Evolutionary conservation across 2,888 invertebrate species (phyloP).

Genomic region (Limulus polyphemus): DNA sequence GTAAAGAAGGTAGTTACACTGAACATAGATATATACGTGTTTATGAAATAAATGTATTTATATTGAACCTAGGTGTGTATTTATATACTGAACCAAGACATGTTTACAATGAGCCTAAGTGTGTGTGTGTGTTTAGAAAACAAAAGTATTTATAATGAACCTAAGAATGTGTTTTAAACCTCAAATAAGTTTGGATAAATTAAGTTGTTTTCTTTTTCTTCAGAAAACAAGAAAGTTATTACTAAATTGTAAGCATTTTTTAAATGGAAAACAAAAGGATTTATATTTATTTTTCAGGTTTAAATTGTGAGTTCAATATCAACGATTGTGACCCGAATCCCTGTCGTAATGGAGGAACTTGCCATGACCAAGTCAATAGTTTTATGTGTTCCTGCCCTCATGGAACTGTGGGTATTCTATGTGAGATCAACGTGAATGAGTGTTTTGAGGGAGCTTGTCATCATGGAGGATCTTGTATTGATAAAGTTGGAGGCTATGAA

Average conservation of each 20-base stretch:
- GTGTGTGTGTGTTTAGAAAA: too few species aligned
- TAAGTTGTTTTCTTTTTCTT: too few species aligned
- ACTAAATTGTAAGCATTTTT: constrained; percentile 56
- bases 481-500: constrained; percentile 82
- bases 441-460: constrained; percentile 60
- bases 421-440: constrained; percentile 83
- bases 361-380: constrained; percentile 85
- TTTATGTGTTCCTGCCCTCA: constrained; percentile 82
- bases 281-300: constrained; percentile 56
- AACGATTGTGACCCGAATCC: constrained; percentile 94
- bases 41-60: too few species aligned
- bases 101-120: too few species aligned
- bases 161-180: too few species aligned
- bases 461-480: constrained; percentile 44
- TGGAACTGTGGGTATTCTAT: constrained; percentile 87
- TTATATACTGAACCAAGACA: too few species aligned
- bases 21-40: background rate
- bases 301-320: constrained; percentile 88
- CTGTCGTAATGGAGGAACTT: constrained; percentile 84
- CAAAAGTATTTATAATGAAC: too few species aligned
- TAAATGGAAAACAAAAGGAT: background rate
- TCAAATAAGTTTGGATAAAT: too few species aligned
- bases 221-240: too few species aligned
- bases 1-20: background rate
- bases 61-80: too few species aligned